Evolutionary conservation across 1,140 invertebrate species (phyloP), one percentile per base, ranked within the genome.

Genomic region (Chymomyza costata): DNA sequence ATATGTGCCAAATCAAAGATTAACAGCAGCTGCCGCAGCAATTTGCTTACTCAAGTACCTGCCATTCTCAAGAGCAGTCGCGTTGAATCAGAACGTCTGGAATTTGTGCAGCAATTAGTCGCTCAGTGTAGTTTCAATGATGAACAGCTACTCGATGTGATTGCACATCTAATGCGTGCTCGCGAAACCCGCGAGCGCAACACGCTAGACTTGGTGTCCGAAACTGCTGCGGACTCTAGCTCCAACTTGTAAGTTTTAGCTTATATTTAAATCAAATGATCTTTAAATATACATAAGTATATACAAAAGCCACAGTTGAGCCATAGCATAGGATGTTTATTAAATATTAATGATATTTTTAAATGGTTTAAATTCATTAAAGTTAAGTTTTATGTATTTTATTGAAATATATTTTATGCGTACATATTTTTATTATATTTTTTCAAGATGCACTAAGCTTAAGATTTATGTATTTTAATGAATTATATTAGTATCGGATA

Each of bases 1-100:
- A 65, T 85, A 2, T 85, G 78, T n/a, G 80, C 81, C 66, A 85
- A 85, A 52, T 82, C 82, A 0, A 85, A 85, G 53, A 84, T 76
- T 10, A 85, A 69, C 56, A 64, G 49, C 21, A 57, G 32, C 34
- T 83, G 76, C 45, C 71, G 83, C 40, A 74, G 32, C 39, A 70
- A 56, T 13, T 39, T 85, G 8, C 44, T 85, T 25, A 48, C 64
- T 16, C 62, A 85, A 41, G 54, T 85, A 10, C 65, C 71, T 1
- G 56, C 54, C 2, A 74, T 85, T 21, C 46, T 85, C 13, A 65
- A 65, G 21, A 60, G 53, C 32, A 54, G 51, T 0, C 82, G 82
- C 10, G 48, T 59, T 6, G 81, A 82, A 10, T 10, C 32, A 1
- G 83, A 85, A 32, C 65, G 68, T 6, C 21, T 52, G n/a, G 8